phyloP scores from a whole-genome alignment of 2,113 vertebrate genomes.

The Eubucco bourcierii region DNA sequence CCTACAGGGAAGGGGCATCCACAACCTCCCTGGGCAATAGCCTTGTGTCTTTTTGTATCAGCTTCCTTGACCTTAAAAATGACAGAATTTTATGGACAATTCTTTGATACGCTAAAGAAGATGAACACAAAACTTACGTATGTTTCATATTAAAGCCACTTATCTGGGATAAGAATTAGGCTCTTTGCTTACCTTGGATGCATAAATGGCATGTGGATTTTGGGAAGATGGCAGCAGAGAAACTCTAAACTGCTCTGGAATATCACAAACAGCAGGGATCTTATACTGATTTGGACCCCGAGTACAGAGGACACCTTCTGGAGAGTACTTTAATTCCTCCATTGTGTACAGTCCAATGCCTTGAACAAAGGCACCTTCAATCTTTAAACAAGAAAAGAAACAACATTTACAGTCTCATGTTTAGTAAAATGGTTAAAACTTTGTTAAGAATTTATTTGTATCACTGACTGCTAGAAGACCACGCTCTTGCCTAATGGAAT shows the following conservation, averaged over 20 bases:
- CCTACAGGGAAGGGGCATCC: no score
- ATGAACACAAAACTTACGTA: background rate
- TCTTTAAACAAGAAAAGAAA: conserved; percentile 71
- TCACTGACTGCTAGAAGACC: background rate
- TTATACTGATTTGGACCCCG: conserved; percentile 85
- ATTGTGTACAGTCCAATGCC: conserved; percentile 85
- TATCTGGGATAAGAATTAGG: background rate
- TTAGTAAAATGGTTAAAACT: background rate
- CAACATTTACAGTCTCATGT: background rate
- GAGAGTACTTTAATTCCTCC: conserved; percentile 85
- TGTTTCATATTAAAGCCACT: background rate
- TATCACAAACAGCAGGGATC: conserved; percentile 84
- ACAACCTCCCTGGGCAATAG: no score
- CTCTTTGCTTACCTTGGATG: conserved; percentile 81
- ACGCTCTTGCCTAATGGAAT: background rate
- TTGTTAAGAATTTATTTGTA: background rate
- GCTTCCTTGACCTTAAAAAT: background rate
- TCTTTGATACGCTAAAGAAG: background rate
- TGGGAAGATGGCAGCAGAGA: conserved; percentile 76
- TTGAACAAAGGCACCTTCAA: conserved; percentile 86
- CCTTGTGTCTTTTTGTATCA: background rate
- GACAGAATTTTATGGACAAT: background rate
- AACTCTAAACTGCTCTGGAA: conserved; percentile 82
- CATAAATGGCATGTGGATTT: conserved; percentile 86
- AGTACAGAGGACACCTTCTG: conserved; percentile 79